A percentile compares a stretch with the other conserved stretches of the same genome.
These are phyloP conservation scores for Holcopasites calliopsidis DNA, from an alignment of 1,140 invertebrate genomes.

Conservation along the genomic window DNA sequence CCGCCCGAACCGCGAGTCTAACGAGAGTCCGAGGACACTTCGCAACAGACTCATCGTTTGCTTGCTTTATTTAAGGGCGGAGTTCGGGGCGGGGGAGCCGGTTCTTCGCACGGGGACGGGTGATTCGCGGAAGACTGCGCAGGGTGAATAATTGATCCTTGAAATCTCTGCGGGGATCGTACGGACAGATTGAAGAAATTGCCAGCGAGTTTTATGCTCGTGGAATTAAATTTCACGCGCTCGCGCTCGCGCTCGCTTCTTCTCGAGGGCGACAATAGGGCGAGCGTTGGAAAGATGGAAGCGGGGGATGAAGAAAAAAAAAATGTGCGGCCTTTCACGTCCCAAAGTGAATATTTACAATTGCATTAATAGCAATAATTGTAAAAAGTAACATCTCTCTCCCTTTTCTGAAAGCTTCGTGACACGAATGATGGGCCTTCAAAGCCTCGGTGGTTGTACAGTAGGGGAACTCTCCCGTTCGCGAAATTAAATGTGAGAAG, in stretches of 20 bases:
- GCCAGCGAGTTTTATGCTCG: neutral
- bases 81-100: neutral
- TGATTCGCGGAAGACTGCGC: neutral
- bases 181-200: neutral
- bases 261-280: no score
- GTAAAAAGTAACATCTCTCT: no score
- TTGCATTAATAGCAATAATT: no score
- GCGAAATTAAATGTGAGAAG: conserved; percentile 12
- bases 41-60: neutral
- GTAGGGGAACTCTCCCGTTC: no score
- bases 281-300: no score
- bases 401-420: no score
- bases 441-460: no score
- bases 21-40: neutral
- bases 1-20: neutral
- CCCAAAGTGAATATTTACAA: no score
- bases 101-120: neutral
- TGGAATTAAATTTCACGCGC: neutral
- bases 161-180: neutral
- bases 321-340: no score
- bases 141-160: neutral
- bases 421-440: no score
- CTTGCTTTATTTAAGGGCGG: neutral
- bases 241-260: no score
- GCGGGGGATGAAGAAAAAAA: no score